phyloP scores from a whole-genome alignment of 1,140 invertebrate genomes.

The Aphaenogaster floridana region DNA sequence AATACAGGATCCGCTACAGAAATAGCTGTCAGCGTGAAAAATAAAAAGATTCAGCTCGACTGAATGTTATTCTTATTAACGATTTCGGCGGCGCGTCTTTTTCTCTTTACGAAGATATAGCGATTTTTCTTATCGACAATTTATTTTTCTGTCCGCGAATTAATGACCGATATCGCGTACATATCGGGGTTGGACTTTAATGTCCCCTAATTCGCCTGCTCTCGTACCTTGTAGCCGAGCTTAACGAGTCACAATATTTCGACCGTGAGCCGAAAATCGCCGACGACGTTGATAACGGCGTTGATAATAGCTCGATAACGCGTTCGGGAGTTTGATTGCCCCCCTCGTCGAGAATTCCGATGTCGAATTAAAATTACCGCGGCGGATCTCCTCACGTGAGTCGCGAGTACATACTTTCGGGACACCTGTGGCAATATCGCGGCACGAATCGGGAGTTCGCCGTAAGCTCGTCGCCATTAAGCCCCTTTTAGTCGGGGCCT shows the following conservation, averaged over 20 bases:
- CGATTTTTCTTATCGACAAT: constrained; percentile 15
- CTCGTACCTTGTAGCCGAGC: neutral
- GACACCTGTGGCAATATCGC: constrained; percentile 53
- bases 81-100: neutral
- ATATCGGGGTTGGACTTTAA: constrained; percentile 33
- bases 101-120: neutral
- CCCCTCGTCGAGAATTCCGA: neutral
- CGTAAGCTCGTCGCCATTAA: neutral
- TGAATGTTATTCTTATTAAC: neutral
- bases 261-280: constrained; percentile 22
- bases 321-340: constrained; percentile 7
- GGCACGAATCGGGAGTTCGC: neutral
- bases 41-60: neutral
- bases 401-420: neutral
- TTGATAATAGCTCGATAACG: constrained; percentile 38
- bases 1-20: neutral
- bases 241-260: constrained; percentile 40
- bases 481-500: constrained; percentile 7
- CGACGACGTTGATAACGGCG: constrained; percentile 18
- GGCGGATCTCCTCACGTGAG: neutral
- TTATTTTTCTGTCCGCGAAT: neutral
- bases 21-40: neutral
- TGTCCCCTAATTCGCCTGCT: neutral
- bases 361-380: constrained; percentile 34
- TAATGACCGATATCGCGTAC: neutral